Evolutionary conservation across 2,113 vertebrate genomes (phyloP).

Genomic region (Petromus typicus): DNA sequence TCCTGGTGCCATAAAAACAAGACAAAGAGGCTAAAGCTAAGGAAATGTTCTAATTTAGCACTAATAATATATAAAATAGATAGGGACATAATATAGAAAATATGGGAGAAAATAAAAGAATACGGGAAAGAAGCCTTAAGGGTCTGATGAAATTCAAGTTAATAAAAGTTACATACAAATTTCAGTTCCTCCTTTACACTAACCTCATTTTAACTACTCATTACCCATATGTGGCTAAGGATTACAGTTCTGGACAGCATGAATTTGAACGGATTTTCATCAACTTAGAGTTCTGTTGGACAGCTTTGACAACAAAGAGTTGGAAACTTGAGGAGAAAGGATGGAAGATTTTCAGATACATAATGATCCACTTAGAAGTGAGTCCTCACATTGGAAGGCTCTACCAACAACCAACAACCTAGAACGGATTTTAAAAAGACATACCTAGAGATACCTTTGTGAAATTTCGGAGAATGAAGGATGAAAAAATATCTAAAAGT

Average conservation of each 20-base stretch:
- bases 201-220: neutral
- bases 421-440: neutral
- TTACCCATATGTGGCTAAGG: neutral
- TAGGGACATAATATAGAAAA: neutral
- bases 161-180: neutral
- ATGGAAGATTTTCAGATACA: neutral
- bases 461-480: neutral
- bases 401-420: neutral
- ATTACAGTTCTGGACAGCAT: no score
- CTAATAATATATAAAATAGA: neutral
- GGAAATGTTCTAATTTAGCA: slow-evolving; percentile 3
- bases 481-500: neutral
- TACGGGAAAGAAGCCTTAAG: neutral
- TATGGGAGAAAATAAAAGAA: neutral
- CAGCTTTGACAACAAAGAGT: neutral
- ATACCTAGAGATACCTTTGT: neutral
- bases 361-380: neutral
- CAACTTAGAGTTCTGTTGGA: neutral
- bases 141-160: neutral
- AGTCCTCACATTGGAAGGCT: neutral
- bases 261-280: neutral
- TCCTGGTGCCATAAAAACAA: neutral
- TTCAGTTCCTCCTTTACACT: neutral
- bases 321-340: neutral
- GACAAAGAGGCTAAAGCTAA: neutral